Base-by-base conservation (phyloP, 2,113 vertebrate species). In the Mustelus asterias region DNA sequence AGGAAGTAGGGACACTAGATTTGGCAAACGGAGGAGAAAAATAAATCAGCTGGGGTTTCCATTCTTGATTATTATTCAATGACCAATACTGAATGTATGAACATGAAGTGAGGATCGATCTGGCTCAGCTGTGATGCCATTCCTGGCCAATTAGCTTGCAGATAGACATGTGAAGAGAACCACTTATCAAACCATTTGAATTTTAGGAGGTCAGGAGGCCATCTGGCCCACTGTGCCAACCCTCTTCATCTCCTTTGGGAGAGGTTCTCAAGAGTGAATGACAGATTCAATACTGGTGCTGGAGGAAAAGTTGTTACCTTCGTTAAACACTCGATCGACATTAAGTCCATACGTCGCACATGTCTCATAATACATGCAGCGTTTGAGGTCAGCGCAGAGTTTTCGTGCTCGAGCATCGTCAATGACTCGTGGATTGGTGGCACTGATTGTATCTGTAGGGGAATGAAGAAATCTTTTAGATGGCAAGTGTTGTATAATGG, bases 341-440 rank as follows among this genome's bases (percentile, higher is more conserved):
- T 99, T 99, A 97, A 99, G 98, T 24, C 99, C 99, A 0, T 99
- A 99, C 2, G 99, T 99, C 44, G 99, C 99, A 0, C 99, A 99
- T 37, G 99, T 99, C 97, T 99, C 99, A 0, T 99, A 99, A 96
- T 99, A 99, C 96, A 98, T 97, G 54, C 98, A 99, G 83, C 98
- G 98, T 9, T 97, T 98, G 96, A 98, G 98, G 26, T 99, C 99
- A 0, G 97, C 96, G 0, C 99, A 99, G 85, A 99, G 97, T 96
- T 98, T 98, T 24, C 98, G 97, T 88, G 99, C 99, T 0, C 98
- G 97, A 7, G 98, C 97, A 1, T 99, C 99, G 22, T 99, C 99
- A 6, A 99, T 98, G 41, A 98, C 98, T 0, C 99, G 98, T 0
- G 98, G 98, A 96, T 98, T 99, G 96, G 97, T 97, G 92, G 98